A percentile compares a stretch with the other conserved stretches of the same genome.
Evolutionary conservation across 1,140 invertebrate species (phyloP).

Genomic region (Drosophila arawakana): DNA sequence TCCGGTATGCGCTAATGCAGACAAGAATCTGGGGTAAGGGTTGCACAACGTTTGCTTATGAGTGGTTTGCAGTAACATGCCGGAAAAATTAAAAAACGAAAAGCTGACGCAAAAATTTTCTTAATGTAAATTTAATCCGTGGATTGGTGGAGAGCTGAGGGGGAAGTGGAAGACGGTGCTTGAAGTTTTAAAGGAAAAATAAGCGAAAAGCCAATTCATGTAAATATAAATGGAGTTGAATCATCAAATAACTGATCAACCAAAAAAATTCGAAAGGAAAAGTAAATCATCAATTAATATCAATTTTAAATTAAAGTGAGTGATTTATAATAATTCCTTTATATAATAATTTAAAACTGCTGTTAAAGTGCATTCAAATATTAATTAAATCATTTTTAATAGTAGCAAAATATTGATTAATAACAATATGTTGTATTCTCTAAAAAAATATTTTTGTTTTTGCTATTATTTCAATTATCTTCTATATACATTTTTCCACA

Average conservation of each 20-base stretch:
- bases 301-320: too few relatives aligned
- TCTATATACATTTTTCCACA: too few relatives aligned
- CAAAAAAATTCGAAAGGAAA: too few relatives aligned
- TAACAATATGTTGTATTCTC: too few relatives aligned
- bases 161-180: background rate
- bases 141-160: background rate
- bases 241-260: background rate
- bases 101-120: constrained; percentile 38
- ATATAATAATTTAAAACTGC: too few relatives aligned
- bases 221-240: constrained; percentile 59
- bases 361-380: too few relatives aligned
- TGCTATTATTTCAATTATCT: too few relatives aligned
- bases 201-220: background rate
- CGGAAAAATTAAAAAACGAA: constrained; percentile 28
- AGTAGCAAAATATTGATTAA: too few relatives aligned
- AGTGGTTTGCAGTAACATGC: constrained; percentile 55
- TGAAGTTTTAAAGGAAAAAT: background rate
- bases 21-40: background rate
- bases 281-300: too few relatives aligned
- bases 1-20: constrained; percentile 61
- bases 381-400: too few relatives aligned
- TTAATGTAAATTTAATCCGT: constrained; percentile 65
- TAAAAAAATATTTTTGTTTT: too few relatives aligned
- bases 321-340: too few relatives aligned
- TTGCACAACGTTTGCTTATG: constrained; percentile 59